A percentile compares a stretch with the other conserved stretches of the same genome.
Evolutionary conservation across 2,888 invertebrate species (phyloP).

Genomic region (Tiliacea citrago): DNA sequence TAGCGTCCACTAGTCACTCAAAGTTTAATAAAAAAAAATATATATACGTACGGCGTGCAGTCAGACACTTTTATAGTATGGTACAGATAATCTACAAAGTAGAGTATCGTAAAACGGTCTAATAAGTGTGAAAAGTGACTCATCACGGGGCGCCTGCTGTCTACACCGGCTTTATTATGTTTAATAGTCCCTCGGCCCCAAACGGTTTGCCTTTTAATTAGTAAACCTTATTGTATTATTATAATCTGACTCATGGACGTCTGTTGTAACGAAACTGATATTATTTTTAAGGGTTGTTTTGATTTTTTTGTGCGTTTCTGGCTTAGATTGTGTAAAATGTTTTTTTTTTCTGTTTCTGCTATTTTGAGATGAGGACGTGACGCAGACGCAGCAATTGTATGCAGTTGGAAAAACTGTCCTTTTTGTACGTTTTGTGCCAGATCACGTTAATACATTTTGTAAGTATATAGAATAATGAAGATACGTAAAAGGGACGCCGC

Average conservation of each 20-base stretch:
- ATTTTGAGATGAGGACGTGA: too few relatives aligned
- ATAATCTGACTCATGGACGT: slow-evolving; percentile 52
- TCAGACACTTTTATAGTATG: slow-evolving; percentile 6
- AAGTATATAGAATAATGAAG: too few relatives aligned
- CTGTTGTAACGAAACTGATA: slow-evolving; percentile 29
- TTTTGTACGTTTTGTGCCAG: too few relatives aligned
- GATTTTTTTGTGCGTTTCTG: not conserved
- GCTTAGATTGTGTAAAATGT: not conserved
- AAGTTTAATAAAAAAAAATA: not conserved
- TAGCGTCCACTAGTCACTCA: not conserved
- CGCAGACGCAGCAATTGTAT: too few relatives aligned
- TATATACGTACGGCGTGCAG: not conserved
- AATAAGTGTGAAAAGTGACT: slow-evolving; percentile 60
- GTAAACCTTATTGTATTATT: slow-evolving; percentile 55
- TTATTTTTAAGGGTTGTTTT: slow-evolving; percentile 17
- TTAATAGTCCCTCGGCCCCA: slow-evolving; percentile 60
- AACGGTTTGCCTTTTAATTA: slow-evolving; percentile 63
- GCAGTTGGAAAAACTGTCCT: too few relatives aligned
- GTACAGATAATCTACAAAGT: slow-evolving; percentile 47
- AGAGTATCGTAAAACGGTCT: slow-evolving; percentile 48
- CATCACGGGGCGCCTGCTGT: slow-evolving; percentile 59
- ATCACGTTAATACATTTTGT: too few relatives aligned
- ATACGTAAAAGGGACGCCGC: too few relatives aligned
- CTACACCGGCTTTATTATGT: slow-evolving; percentile 58
- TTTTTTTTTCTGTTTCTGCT: too few relatives aligned